Percentiles rank a stretch among this genome's conserved stretches.
Evolutionary conservation across 2,888 invertebrate genomes (phyloP).

Genomic region (Philaethria dido): DNA sequence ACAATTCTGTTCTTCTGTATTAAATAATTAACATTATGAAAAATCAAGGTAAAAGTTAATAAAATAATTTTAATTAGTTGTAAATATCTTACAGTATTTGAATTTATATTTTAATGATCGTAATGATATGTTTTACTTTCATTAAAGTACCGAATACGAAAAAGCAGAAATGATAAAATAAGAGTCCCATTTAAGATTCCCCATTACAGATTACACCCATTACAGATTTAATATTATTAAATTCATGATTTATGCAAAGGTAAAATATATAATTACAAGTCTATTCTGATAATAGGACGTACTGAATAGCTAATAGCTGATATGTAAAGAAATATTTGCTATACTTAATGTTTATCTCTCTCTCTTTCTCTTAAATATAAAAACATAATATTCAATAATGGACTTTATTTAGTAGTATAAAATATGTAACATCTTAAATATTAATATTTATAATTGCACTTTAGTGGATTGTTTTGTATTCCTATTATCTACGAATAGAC

Average conservation of each 20-base stretch:
- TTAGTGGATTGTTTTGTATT: slow-evolving; percentile 18
- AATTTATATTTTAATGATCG: too few species aligned
- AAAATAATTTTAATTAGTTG: too few species aligned
- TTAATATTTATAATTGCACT: background rate
- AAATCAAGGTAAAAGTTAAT: too few species aligned
- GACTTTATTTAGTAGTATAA: too few species aligned
- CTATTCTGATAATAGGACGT: background rate
- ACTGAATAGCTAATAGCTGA: slow-evolving; percentile 1
- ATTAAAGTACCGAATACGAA: background rate
- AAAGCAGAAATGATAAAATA: background rate
- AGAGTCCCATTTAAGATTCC: too few species aligned
- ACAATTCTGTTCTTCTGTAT: background rate
- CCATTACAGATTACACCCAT: too few species aligned
- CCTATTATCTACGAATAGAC: slow-evolving; percentile 23
- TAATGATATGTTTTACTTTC: background rate
- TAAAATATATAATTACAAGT: background rate
- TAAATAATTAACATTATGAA: background rate
- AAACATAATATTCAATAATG: background rate
- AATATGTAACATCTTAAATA: too few species aligned
- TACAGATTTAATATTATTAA: background rate
- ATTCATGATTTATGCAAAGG: background rate
- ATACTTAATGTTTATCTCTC: background rate
- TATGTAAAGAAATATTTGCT: slow-evolving; percentile 7
- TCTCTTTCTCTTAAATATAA: background rate
- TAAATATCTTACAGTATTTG: too few species aligned